A percentile compares a stretch with the other conserved stretches of the same genome.
Conservation (phyloP, 2,888 invertebrate genomes). For the Brachynemurus nebulosus region DNA sequence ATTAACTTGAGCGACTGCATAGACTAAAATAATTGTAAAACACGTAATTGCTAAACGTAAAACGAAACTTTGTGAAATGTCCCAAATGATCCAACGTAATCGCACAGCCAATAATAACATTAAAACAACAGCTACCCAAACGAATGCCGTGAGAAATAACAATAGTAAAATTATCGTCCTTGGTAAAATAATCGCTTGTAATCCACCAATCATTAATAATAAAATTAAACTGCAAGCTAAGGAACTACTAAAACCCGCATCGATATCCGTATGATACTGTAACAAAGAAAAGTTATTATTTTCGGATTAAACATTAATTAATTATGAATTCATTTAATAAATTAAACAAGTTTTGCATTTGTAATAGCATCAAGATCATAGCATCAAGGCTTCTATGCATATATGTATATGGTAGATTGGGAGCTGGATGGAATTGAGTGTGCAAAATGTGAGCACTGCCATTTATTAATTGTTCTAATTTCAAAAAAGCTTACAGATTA, state of each 20-base stretch:
- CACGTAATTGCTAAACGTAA: slow-evolving; percentile 74
- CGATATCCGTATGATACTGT: slow-evolving; percentile 75
- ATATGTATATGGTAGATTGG: no score
- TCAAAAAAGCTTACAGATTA: no score
- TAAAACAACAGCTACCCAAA: slow-evolving; percentile 78
- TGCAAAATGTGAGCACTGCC: no score
- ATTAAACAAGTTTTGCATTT: no score
- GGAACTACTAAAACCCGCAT: slow-evolving; percentile 74
- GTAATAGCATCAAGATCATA: no score
- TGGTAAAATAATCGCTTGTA: slow-evolving; percentile 70
- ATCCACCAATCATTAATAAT: slow-evolving; percentile 57
- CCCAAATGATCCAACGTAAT: slow-evolving; percentile 72
- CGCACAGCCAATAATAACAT: slow-evolving; percentile 74
- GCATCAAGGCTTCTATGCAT: no score
- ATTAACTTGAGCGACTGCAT: slow-evolving; percentile 84
- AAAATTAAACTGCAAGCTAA: slow-evolving; percentile 64
- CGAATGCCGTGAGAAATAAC: slow-evolving; percentile 76
- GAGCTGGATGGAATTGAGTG: no score
- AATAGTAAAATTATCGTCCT: slow-evolving; percentile 71
- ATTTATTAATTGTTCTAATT: no score
- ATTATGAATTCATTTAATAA: no score
- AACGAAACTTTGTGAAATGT: slow-evolving; percentile 70
- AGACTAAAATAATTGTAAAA: slow-evolving; percentile 73
- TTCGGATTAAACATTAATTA: neutral
- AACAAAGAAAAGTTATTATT: slow-evolving; percentile 21